phyloP scores from a whole-genome alignment of 2,113 vertebrate species.

The Sterrhoptilus dennistouni region DNA sequence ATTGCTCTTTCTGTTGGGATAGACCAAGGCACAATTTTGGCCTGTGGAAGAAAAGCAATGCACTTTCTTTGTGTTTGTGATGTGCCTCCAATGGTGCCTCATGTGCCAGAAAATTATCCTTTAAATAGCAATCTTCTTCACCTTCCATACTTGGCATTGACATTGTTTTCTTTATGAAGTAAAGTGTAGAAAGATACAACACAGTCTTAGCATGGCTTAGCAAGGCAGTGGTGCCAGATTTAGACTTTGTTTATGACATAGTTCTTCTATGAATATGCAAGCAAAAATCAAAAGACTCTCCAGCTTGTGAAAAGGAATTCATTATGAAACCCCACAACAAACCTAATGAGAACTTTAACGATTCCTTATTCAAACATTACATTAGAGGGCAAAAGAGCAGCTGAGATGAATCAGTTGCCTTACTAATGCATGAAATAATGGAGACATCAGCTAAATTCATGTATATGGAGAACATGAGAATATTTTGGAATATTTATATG shows the following conservation, averaged over 20 bases:
- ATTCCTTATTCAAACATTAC: slow-evolving; percentile 36
- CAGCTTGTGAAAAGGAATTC: slow-evolving; percentile 46
- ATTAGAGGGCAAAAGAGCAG: slow-evolving; percentile 48
- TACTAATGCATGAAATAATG: background rate
- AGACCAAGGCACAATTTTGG: background rate
- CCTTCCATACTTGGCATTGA: slow-evolving; percentile 38
- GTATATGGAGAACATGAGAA: background rate
- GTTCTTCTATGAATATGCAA: slow-evolving; percentile 66
- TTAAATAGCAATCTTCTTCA: slow-evolving; percentile 48
- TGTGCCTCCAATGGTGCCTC: background rate
- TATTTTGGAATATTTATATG: background rate
- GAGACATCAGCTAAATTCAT: background rate
- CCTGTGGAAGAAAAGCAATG: background rate
- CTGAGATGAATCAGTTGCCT: slow-evolving; percentile 17
- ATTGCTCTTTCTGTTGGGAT: background rate
- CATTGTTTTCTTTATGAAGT: slow-evolving; percentile 54
- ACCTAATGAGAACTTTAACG: slow-evolving; percentile 57
- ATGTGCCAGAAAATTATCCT: slow-evolving; percentile 26
- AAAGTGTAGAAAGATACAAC: slow-evolving; percentile 43
- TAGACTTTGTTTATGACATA: slow-evolving; percentile 65
- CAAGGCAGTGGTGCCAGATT: slow-evolving; percentile 46
- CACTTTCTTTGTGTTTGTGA: background rate
- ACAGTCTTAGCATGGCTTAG: slow-evolving; percentile 9
- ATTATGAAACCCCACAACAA: slow-evolving; percentile 63
- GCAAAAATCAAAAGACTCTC: slow-evolving; percentile 62